Base-by-base conservation (phyloP, 2,113 vertebrate species). In the Pangasianodon gigas region DNA sequence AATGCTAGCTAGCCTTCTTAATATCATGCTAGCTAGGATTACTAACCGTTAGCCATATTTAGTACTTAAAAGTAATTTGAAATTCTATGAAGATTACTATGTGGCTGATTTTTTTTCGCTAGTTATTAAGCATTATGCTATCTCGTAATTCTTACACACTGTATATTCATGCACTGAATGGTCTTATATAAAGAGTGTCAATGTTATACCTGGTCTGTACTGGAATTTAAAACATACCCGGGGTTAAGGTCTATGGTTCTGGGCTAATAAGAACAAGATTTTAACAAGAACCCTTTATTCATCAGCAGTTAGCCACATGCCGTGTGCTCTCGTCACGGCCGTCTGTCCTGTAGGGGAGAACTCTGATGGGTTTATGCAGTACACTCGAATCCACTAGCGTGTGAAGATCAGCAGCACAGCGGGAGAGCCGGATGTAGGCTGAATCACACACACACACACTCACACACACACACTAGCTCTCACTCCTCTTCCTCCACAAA, bases 381-480 rank as follows among this genome's bases (percentile, higher is more conserved):
- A 54, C 69, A 65, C 85, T 65, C 71, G 44, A 75, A 90, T 82
- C 52, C 74, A 83, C 74, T 90, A 86, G 56, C 2, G 62, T n/a
- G 84, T 32, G 48, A 75, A 44, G 71, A 65, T 85, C 32, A 85
- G 46, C 69, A 8, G 16, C 80, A 58, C 69, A 32, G 87, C 58
- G 41, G 88, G 88, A 86, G 77, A 71, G 32, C 44, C 62, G 84
- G 88, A 89, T 91, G 67, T 74, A 71, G 83, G 58, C 91, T 90
- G 89, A 91, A 67, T 90, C 90, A 91, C 86, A 89, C 44, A 52
- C 90, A 62, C 87, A 52, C 79, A 87, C 88, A 79, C n/a, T 56
- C 74, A 82, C 62, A 89, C 87, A 51, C 84, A 87, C 77, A 79
- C 16, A 58, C 29, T 29, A 51, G 32, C 90, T 62, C 58, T 75